These are phyloP conservation scores for Lophius piscatorius DNA, from an alignment of 2,113 vertebrate genomes.

Conservation along the genomic window DNA sequence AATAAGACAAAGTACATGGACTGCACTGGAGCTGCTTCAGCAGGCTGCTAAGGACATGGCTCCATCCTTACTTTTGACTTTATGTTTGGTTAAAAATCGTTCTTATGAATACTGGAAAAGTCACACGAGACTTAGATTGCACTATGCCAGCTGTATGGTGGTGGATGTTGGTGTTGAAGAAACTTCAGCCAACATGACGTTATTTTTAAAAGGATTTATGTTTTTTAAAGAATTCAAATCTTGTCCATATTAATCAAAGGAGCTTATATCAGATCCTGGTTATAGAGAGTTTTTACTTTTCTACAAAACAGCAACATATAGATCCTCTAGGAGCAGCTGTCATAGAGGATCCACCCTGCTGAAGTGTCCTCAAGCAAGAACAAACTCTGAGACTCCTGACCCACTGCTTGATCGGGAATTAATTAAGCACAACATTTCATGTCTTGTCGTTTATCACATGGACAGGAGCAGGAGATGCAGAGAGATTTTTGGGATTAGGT, in stretches of 20 bases:
- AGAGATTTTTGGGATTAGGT: slow-evolving; percentile 28
- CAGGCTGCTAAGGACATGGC: no score
- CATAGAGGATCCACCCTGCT: not conserved
- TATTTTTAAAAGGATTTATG: no score
- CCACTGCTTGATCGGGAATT: not conserved
- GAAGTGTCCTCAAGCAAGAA: not conserved
- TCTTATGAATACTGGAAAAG: no score
- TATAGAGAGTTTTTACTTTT: not conserved
- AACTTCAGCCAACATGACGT: no score
- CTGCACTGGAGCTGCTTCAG: no score
- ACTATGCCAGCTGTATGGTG: no score
- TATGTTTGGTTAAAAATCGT: no score
- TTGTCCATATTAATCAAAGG: slow-evolving; percentile 13
- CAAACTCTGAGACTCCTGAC: not conserved
- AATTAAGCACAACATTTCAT: not conserved
- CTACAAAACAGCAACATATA: not conserved
- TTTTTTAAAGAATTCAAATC: no score
- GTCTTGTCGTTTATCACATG: slow-evolving; percentile 3
- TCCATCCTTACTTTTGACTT: no score
- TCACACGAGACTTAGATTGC: no score
- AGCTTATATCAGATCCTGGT: not conserved
- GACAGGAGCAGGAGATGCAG: slow-evolving; percentile 1
- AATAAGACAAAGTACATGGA: no score
- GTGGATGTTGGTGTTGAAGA: no score
- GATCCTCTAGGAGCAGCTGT: not conserved